Conservation (phyloP, 2,797 vertebrate species). For the Tauraco hartlaubi region DNA sequence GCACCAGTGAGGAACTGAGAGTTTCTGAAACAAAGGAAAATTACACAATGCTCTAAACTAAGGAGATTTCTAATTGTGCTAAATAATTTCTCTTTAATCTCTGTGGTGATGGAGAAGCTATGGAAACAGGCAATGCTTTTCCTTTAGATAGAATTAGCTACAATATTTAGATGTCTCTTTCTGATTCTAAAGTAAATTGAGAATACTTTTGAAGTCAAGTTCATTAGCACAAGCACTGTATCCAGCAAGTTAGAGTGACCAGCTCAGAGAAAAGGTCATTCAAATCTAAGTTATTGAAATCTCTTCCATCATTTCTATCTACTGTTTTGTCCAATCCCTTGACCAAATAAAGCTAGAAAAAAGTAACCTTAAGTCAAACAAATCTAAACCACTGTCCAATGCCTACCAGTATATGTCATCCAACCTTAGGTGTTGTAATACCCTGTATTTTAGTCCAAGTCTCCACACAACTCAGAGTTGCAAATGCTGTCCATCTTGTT, state of each 20-base stretch:
- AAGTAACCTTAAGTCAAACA: neutral
- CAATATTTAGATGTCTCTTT: neutral
- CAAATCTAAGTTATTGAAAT: neutral
- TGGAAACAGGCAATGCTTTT: neutral
- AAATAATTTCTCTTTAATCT: neutral
- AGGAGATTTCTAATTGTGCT: neutral
- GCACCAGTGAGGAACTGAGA: neutral
- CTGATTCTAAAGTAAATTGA: neutral
- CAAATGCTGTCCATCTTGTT: neutral
- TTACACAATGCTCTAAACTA: neutral
- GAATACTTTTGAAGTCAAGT: neutral
- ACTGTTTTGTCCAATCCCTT: neutral
- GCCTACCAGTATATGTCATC: accelerated
- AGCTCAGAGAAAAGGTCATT: neutral
- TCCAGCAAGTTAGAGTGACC: neutral
- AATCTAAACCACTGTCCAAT: neutral
- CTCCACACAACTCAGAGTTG: neutral
- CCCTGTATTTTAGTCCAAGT: neutral
- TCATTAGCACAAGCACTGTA: neutral
- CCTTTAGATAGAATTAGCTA: neutral
- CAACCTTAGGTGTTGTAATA: neutral
- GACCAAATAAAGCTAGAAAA: neutral
- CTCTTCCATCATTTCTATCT: neutral
- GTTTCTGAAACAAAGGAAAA: neutral
- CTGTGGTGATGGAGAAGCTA: neutral